Percentiles rank a stretch among this genome's conserved stretches.
phyloP scores from a whole-genome alignment of 2,113 vertebrate genomes.

The Nesoenas mayeri region DNA sequence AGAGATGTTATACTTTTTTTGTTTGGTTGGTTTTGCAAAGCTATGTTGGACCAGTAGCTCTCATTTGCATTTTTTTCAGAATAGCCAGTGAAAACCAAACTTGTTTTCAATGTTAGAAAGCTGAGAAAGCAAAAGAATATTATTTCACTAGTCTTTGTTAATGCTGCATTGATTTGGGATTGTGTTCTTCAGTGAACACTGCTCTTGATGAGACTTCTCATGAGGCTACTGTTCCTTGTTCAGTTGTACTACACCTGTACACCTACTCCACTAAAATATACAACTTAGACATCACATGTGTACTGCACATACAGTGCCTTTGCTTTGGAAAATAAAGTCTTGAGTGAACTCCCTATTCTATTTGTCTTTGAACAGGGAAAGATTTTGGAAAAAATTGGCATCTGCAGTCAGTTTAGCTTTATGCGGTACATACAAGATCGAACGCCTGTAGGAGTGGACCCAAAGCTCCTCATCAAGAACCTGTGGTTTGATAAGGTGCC shows the following conservation, averaged over 20 bases:
- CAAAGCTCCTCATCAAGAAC: constrained; percentile 75
- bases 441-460: neutral
- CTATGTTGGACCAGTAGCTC: neutral
- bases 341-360: neutral
- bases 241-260: neutral
- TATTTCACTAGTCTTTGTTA: neutral
- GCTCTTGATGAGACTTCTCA: neutral
- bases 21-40: neutral
- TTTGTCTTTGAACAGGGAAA: constrained; percentile 72
- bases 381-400: constrained; percentile 78
- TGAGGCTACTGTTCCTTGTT: neutral
- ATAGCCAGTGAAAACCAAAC: neutral
- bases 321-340: neutral
- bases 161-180: neutral
- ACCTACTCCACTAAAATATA: neutral
- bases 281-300: accelerated
- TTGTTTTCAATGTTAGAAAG: neutral
- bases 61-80: neutral
- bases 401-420: constrained; percentile 78
- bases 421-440: constrained; percentile 63
- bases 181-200: neutral
- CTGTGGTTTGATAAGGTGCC: constrained; percentile 74
- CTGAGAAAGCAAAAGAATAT: neutral
- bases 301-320: neutral
- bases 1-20: neutral